Evolutionary conservation across 2,888 invertebrate genomes (phyloP), one percentile per base, ranked within the genome.

Genomic region (Tenthredo amoena): DNA sequence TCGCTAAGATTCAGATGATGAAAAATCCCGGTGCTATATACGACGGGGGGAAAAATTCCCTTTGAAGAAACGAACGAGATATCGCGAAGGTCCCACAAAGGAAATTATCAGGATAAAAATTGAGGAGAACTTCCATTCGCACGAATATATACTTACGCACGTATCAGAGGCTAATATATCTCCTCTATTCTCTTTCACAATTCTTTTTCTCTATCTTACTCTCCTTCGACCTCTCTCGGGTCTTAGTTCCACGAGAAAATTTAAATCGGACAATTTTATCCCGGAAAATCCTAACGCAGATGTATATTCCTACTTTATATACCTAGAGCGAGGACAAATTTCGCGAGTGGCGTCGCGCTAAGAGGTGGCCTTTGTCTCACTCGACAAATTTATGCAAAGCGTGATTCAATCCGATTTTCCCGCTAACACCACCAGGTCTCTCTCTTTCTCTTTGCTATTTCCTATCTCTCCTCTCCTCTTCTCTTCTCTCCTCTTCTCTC

Each of bases 61-160:
- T 77, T 77, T 55, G 72, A 74, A 43, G 72, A 72, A 72, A 34
- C 34, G 43, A 74, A 43, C 43, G 43, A 43, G 74, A 74, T 47
- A 47, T n/a, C n/a, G 43, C 62, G 15, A 10, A 21, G 40, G 55
- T 55, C 37, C 37, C 77, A 77, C 77, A 55, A 77, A 50, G 55
- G 50, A 77, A 77, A 77, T 77, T 55, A 55, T 55, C 15, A 21
- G 9, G 72, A 47, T 15, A 43, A 43, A 18, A 18, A 15, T 34
- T 18, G 40, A 37, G 12, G 47, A 37, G 40, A 68, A 89, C 89
- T 89, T 89, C n/a, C 55, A 55, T 55, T 47, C 74, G 43, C 40
- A 12, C 34, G 34, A 34, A 68, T 68, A 68, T 68, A 34, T 6
- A 65, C 55, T 5, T 31, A 65, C 10, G 7, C 9, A 4, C 34